A percentile compares a stretch with the other conserved stretches of the same genome.
Conservation (phyloP, 2,888 invertebrate species). For the Chaetogeoica ovagalla region DNA sequence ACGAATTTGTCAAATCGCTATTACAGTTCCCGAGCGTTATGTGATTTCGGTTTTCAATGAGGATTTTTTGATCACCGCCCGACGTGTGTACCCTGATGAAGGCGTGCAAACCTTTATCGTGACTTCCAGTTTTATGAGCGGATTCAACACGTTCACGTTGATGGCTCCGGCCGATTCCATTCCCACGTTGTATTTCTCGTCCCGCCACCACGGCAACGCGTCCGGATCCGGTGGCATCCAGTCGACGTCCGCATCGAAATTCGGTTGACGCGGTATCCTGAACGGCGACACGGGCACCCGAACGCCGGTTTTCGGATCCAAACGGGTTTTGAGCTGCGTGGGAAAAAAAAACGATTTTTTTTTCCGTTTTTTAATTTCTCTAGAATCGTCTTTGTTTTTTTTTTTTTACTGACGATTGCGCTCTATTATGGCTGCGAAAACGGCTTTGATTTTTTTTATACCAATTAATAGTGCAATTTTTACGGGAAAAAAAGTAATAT, state of each 20-base stretch:
- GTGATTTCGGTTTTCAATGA: background rate
- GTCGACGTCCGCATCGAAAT: constrained; percentile 9
- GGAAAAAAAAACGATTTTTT: background rate
- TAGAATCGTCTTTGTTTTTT: too few species aligned
- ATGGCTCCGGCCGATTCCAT: constrained; percentile 24
- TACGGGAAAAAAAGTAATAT: too few species aligned
- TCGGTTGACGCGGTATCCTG: constrained; percentile 13
- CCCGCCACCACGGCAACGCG: constrained; percentile 29
- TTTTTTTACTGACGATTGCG: too few species aligned
- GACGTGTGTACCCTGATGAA: background rate
- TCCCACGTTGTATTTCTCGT: constrained; percentile 47
- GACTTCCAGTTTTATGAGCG: constrained; percentile 4
- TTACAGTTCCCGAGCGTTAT: too few species aligned
- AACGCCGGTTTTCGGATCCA: constrained; percentile 28
- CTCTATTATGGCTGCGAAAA: too few species aligned
- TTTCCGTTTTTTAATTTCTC: too few species aligned
- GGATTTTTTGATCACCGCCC: background rate
- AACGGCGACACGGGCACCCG: constrained; percentile 29
- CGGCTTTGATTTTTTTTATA: too few species aligned
- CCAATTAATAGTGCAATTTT: too few species aligned
- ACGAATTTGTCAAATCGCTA: too few species aligned
- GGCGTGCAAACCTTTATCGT: constrained; percentile 9
- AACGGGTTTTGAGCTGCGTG: constrained; percentile 11
- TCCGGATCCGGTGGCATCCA: background rate
- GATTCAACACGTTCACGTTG: constrained; percentile 21